Conservation (phyloP, 2,888 invertebrate genomes). For the Polyommatus iphigenia region DNA sequence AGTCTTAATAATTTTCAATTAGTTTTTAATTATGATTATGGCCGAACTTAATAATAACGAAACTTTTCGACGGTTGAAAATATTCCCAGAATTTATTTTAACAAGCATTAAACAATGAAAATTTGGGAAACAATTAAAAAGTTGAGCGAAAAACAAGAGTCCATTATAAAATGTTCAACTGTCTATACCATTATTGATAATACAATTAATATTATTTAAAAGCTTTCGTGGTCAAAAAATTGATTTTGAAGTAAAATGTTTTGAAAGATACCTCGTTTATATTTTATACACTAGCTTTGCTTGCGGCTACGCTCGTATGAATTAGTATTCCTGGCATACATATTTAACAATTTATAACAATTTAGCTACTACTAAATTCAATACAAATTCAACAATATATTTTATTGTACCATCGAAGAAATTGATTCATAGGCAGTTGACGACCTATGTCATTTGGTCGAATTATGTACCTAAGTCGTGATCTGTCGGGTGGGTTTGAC, state of each 20-base stretch:
- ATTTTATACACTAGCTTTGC: too few relatives aligned
- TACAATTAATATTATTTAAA: not conserved
- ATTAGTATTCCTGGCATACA: too few relatives aligned
- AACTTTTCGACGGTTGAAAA: not conserved
- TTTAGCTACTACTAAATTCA: too few relatives aligned
- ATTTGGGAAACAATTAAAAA: conserved; percentile 11
- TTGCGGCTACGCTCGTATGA: too few relatives aligned
- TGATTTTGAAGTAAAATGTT: not conserved
- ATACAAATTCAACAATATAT: too few relatives aligned
- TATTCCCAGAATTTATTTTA: conserved; percentile 6
- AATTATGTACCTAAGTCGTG: too few relatives aligned
- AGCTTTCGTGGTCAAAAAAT: not conserved
- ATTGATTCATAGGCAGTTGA: too few relatives aligned
- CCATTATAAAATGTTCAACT: not conserved
- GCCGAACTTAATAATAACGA: not conserved
- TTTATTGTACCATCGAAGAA: too few relatives aligned
- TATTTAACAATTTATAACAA: too few relatives aligned
- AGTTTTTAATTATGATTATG: conserved; percentile 14
- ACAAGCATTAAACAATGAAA: conserved; percentile 9
- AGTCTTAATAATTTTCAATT: conserved; percentile 14
- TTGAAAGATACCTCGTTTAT: too few relatives aligned
- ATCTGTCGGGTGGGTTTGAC: too few relatives aligned
- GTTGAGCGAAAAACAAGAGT: not conserved
- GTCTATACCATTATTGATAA: not conserved
- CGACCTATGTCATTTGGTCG: too few relatives aligned